Evolutionary conservation across 2,888 invertebrate species (phyloP), one percentile per base, ranked within the genome.

Genomic region (Junonia oenone): DNA sequence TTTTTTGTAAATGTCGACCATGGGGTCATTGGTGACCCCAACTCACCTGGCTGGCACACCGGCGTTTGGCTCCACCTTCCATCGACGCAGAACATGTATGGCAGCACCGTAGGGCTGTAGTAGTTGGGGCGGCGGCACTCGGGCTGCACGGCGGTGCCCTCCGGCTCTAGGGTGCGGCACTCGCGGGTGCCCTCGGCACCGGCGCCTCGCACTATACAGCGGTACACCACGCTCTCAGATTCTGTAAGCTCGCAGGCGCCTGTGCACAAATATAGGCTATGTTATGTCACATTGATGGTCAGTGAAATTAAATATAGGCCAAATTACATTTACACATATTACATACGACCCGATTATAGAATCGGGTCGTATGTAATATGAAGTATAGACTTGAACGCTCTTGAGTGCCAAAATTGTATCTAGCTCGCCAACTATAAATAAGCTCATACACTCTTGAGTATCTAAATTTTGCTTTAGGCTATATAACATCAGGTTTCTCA

Each of bases 41-140:
- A 22, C 47, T 31, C 9, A 83, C 81, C 83, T 78, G 81, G 73
- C 6, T 58, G 51, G 64, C 83, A 84, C 2, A 57, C 63, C 2
- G 78, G 72, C 5, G 65, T 56, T 59, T 75, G 63, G 65, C 74
- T 72, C 81, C 82, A 84, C 27, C 60, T 69, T 4, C 76, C 79
- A 0, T 75, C 71, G 14, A 71, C 60, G 65, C 84, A 83, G n/a
- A 58, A 63, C 81, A 83, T 82, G 59, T 63, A 58, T 15, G 62
- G 57, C 0, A 77, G 65, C 0, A 64, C 57, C 0, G 63, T 62
- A 0, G 68, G 17, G n/a, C 67, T 68, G 63, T 80, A 78, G 66
- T 82, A 83, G 65, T 81, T 78, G 0, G 81, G 79, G 0, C 50
- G 58, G 33, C 67, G 67, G 63, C 83, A 84, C 5, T 62, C 61